Conservation (phyloP, 2,797 vertebrate genomes). For the Dallia pectoralis region DNA sequence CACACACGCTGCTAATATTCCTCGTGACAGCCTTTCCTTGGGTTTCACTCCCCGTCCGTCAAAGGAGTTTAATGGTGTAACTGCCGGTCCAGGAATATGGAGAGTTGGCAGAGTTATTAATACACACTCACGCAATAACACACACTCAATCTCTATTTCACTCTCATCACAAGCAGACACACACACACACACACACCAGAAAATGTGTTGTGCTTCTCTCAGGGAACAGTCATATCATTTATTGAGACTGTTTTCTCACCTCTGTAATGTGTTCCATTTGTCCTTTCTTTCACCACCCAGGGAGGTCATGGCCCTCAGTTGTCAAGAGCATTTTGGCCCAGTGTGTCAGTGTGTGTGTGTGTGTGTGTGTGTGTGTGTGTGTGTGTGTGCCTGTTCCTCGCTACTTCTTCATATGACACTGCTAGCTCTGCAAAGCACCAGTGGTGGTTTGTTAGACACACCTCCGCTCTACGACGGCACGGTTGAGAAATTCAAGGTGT, state of each 20-base stretch:
- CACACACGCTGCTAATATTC: slow-evolving; percentile 17
- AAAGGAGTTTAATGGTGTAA: slow-evolving; percentile 41
- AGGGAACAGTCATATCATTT: slow-evolving; percentile 35
- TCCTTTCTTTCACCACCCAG: slow-evolving; percentile 14
- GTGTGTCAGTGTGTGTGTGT: slow-evolving; percentile 9
- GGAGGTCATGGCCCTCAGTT: slow-evolving; percentile 30
- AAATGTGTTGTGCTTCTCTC: slow-evolving; percentile 15
- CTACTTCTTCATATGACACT: slow-evolving; percentile 15
- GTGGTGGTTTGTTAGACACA: not conserved
- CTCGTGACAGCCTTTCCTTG: slow-evolving; percentile 26
- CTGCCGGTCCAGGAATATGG: slow-evolving; percentile 25
- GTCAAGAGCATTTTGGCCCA: slow-evolving; percentile 23
- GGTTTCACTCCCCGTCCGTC: slow-evolving; percentile 38
- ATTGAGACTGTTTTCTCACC: slow-evolving; percentile 23
- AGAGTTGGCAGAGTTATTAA: slow-evolving; percentile 42
- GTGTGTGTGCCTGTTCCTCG: slow-evolving; percentile 10
- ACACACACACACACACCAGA: slow-evolving; percentile 5
- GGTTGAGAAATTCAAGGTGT: slow-evolving; percentile 10
- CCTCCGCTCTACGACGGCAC: not conserved
- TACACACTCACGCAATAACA: slow-evolving; percentile 28
- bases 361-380: not conserved
- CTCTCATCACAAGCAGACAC: no score
- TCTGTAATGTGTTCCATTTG: slow-evolving; percentile 39
- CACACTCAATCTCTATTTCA: slow-evolving; percentile 1
- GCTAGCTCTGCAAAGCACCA: slow-evolving; percentile 12